These are phyloP conservation scores for Oxycera nigricornis DNA, from an alignment of 2,888 invertebrate species.

Conservation along the genomic window DNA sequence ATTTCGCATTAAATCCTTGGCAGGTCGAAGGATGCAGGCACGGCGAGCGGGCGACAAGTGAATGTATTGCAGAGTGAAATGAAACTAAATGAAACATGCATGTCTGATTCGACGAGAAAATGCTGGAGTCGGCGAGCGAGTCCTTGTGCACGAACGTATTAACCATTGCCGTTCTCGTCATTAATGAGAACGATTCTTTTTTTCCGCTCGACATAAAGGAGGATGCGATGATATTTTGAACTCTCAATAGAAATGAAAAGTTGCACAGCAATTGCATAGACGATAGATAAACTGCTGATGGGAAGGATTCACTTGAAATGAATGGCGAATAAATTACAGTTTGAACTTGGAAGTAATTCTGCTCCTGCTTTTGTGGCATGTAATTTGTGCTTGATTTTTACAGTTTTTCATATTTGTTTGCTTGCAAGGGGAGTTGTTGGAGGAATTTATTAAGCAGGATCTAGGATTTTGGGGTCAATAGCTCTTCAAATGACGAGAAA, in stretches of 20 bases:
- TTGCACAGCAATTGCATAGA: neutral
- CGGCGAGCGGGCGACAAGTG: neutral
- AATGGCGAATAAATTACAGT: conserved; percentile 7
- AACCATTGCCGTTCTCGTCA: conserved; percentile 7
- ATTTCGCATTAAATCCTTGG: conserved; percentile 9
- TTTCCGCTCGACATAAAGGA: neutral
- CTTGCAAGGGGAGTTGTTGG: too few relatives aligned
- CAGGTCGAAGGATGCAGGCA: neutral
- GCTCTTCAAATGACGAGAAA: too few relatives aligned
- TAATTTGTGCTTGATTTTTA: neutral
- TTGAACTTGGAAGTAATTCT: conserved; percentile 13
- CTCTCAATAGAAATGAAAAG: conserved; percentile 23
- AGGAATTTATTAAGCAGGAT: too few relatives aligned
- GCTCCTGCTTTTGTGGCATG: neutral
- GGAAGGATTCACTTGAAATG: conserved; percentile 10
- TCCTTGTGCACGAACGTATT: conserved; percentile 29
- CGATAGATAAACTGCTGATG: conserved; percentile 19
- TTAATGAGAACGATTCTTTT: conserved; percentile 12
- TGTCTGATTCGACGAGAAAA: conserved; percentile 27
- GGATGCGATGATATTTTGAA: neutral
- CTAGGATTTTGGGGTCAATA: too few relatives aligned
- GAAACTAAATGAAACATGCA: conserved; percentile 33
- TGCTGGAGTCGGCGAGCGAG: neutral
- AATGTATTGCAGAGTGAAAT: neutral
- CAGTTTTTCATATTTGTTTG: too few relatives aligned